phyloP scores from a whole-genome alignment of 2,797 vertebrate genomes.

The Tragelaphus oryx region DNA sequence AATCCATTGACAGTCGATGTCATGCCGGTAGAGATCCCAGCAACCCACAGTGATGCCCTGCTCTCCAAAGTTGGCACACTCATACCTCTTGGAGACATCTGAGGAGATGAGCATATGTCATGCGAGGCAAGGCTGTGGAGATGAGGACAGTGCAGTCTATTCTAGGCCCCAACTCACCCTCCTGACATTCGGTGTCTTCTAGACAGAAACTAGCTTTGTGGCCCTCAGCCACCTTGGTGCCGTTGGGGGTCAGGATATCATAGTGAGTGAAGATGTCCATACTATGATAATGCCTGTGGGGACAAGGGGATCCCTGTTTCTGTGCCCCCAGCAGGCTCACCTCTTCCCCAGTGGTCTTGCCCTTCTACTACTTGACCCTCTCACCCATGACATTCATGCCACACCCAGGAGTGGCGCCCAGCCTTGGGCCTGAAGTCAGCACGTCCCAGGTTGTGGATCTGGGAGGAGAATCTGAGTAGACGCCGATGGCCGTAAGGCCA shows the following conservation, averaged over 20 bases:
- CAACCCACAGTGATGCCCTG: conserved; percentile 98
- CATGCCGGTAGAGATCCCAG: conserved; percentile 97
- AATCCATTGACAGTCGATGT: conserved; percentile 99
- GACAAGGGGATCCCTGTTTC: neutral
- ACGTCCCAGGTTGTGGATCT: conserved; percentile 96
- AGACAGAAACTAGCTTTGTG: conserved; percentile 99
- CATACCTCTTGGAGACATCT: conserved; percentile 94
- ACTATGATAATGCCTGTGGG: conserved; percentile 95
- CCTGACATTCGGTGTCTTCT: conserved; percentile 94
- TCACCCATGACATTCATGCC: conserved; percentile 98
- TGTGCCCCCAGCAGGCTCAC: neutral
- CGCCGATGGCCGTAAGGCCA: conserved; percentile 98
- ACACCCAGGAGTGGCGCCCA: conserved; percentile 97
- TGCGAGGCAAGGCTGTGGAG: neutral
- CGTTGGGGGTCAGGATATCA: conserved; percentile 92
- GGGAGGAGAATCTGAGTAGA: conserved; percentile 97
- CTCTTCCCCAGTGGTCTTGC: neutral
- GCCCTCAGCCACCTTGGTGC: conserved; percentile 95
- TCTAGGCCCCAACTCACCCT: conserved; percentile 81
- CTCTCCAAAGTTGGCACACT: conserved; percentile 98
- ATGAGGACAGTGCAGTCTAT: fast-evolving
- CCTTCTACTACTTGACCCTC: conserved; percentile 1
- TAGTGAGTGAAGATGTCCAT: conserved; percentile 99
- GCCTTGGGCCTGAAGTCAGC: conserved; percentile 98
- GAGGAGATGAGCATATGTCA: conserved; percentile 30